Evolutionary conservation across 2,797 vertebrate species (phyloP).

Genomic region (Forpus xanthops): DNA sequence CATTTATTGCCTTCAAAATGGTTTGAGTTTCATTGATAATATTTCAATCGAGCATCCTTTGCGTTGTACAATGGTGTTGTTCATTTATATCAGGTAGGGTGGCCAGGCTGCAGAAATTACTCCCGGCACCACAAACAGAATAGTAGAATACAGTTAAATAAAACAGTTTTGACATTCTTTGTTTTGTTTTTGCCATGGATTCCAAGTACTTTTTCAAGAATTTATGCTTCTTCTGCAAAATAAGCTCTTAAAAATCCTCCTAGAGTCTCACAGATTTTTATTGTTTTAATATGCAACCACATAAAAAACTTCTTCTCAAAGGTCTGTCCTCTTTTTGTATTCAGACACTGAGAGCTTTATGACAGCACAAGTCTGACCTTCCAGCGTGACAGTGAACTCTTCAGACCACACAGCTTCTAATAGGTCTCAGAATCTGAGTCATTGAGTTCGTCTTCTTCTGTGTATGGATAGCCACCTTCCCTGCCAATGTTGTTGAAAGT

Average conservation of each 20-base stretch:
- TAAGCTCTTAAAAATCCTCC: slow-evolving; percentile 71
- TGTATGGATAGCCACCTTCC: slow-evolving; percentile 87
- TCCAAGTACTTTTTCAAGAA: slow-evolving; percentile 72
- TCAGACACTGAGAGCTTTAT: slow-evolving; percentile 44
- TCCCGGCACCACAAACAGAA: slow-evolving; percentile 78
- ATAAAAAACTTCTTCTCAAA: slow-evolving; percentile 60
- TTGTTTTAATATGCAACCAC: slow-evolving; percentile 26
- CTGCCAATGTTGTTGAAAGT: slow-evolving; percentile 95
- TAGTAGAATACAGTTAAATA: slow-evolving; percentile 62
- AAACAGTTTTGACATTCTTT: slow-evolving; percentile 60
- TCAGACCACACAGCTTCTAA: slow-evolving; percentile 71
- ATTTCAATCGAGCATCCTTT: slow-evolving; percentile 70
- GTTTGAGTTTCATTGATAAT: slow-evolving; percentile 73
- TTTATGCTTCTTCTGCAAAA: slow-evolving; percentile 74
- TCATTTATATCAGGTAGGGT: slow-evolving; percentile 65
- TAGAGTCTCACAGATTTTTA: slow-evolving; percentile 48
- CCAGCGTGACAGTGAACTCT: slow-evolving; percentile 1
- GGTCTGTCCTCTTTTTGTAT: slow-evolving; percentile 19
- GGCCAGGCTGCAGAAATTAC: slow-evolving; percentile 78
- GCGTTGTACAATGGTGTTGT: slow-evolving; percentile 65
- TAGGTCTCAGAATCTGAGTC: slow-evolving; percentile 98
- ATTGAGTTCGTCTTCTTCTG: slow-evolving; percentile 92
- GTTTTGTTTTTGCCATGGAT: slow-evolving; percentile 49
- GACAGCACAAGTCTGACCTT: slow-evolving; percentile 55
- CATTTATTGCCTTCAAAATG: slow-evolving; percentile 83